These are phyloP conservation scores for Microctonus aethiopoides DNA, from an alignment of 2,888 invertebrate genomes.

Conservation along the genomic window DNA sequence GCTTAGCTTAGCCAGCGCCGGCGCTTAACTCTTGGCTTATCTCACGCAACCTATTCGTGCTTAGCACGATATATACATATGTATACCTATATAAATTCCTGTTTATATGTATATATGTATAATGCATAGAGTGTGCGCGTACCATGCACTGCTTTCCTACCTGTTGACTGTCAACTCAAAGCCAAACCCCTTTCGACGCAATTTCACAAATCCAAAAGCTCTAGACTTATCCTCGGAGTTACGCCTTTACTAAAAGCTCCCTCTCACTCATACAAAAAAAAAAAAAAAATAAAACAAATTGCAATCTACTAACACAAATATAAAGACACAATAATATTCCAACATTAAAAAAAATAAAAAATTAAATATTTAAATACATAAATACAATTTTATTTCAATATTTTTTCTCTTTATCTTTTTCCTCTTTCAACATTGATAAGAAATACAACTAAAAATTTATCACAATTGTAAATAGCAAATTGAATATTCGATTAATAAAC, in stretches of 20 bases:
- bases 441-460: neutral
- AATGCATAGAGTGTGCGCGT: neutral
- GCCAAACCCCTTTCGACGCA: conserved; percentile 60
- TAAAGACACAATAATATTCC: no score
- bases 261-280: neutral
- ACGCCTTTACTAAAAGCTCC: conserved; percentile 51
- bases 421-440: neutral
- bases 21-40: conserved; percentile 66
- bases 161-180: conserved; percentile 61
- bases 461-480: neutral
- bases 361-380: neutral
- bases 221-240: conserved; percentile 48
- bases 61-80: neutral
- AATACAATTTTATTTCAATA: neutral
- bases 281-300: neutral
- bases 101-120: neutral
- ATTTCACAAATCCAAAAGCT: conserved; percentile 63
- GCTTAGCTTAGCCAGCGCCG: conserved; percentile 65
- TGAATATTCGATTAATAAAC: conserved; percentile 12
- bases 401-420: neutral
- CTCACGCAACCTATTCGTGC: conserved; percentile 40
- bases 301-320: no score
- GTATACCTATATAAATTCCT: neutral
- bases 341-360: no score
- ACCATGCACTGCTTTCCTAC: conserved; percentile 51